These are phyloP conservation scores for Penaeus monodon DNA, from an alignment of 2,888 invertebrate species.

Conservation along the genomic window DNA sequence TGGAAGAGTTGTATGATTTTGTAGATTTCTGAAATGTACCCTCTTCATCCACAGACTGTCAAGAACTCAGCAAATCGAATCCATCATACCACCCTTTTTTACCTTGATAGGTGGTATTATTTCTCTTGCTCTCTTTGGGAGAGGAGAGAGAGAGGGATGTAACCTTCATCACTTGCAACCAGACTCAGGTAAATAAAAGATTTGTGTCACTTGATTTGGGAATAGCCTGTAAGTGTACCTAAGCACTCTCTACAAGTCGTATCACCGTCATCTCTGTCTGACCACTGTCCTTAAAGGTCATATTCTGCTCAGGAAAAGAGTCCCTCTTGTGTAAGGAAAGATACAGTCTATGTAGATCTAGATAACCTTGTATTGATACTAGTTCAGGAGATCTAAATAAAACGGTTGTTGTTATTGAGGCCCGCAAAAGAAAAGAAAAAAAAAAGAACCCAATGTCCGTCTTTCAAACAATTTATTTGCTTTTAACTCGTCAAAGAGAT, in stretches of 20 bases:
- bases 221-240: constrained; percentile 34
- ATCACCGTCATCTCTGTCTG: constrained; percentile 34
- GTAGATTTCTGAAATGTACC: no score
- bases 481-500: no score
- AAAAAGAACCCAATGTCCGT: no score
- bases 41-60: no score
- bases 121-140: constrained; percentile 31
- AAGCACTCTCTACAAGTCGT: constrained; percentile 15
- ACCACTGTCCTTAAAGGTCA: constrained; percentile 31
- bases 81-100: constrained; percentile 26
- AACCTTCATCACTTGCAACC: constrained; percentile 50
- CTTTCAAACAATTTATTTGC: no score
- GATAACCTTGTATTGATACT: not conserved
- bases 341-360: not conserved
- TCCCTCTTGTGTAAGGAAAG: constrained; percentile 35
- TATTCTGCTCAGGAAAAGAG: constrained; percentile 49
- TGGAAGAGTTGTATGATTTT: no score
- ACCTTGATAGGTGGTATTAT: constrained; percentile 19
- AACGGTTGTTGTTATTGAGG: no score
- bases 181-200: constrained; percentile 33
- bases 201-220: constrained; percentile 48
- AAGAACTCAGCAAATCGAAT: not conserved
- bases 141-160: no score
- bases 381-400: no score
- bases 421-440: no score